A percentile compares a stretch with the other conserved stretches of the same genome.
Conservation (phyloP, 1,140 invertebrate genomes). For the Sitodiplosis mosellana region DNA sequence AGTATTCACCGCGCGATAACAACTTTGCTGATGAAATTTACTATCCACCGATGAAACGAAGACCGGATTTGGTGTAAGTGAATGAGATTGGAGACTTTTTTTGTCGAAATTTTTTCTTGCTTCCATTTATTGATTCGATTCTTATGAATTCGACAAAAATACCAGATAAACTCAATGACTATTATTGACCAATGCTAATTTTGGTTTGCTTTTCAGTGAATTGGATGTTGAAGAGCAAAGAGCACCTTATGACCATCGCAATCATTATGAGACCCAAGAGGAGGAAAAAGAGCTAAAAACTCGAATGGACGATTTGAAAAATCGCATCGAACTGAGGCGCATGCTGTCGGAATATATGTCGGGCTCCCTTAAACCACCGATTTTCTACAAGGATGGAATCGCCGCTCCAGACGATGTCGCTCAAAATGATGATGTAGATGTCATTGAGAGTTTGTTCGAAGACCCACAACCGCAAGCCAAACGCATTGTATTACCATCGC, state of each 20-base stretch:
- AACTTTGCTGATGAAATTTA: conserved; percentile 63
- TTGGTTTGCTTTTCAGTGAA: not conserved
- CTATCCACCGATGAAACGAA: conserved; percentile 33
- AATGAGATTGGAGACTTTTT: not conserved
- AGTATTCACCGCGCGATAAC: conserved; percentile 51
- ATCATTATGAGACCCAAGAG: not conserved
- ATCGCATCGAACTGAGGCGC: conserved; percentile 5
- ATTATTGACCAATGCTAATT: too few species aligned
- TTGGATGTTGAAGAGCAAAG: conserved; percentile 15
- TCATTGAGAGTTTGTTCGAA: not conserved
- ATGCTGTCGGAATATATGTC: conserved; percentile 5
- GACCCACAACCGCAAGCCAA: not conserved
- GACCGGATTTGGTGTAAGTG: not conserved
- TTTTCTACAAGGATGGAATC: not conserved
- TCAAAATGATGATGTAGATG: not conserved
- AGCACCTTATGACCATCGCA: conserved; percentile 5
- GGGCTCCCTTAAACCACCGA: not conserved
- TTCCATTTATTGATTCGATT: not conserved
- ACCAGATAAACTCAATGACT: not conserved
- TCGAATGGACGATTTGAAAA: conserved; percentile 3
- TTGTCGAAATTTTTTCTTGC: not conserved
- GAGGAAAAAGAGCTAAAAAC: not conserved
- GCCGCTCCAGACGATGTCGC: not conserved
- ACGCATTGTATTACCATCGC: too few species aligned
- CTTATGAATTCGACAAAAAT: not conserved